These are phyloP conservation scores for Criorhina ranunculi DNA, from an alignment of 2,888 invertebrate species.

Conservation along the genomic window DNA sequence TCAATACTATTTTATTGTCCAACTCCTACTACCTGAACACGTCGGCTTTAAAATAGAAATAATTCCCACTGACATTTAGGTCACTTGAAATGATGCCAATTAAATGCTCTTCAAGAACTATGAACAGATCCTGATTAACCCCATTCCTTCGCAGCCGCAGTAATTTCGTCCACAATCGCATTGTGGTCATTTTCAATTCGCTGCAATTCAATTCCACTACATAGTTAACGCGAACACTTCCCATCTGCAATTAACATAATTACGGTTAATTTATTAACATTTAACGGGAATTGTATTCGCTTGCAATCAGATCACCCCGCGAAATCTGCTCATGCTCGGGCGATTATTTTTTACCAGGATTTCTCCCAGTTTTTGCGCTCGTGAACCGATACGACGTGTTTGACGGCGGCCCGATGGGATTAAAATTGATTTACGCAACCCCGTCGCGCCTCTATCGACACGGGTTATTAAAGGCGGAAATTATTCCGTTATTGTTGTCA, in stretches of 20 bases:
- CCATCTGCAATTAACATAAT: conserved; percentile 72
- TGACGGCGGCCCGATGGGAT: conserved; percentile 49
- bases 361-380: conserved; percentile 11
- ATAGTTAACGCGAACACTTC: conserved; percentile 35
- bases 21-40: no score
- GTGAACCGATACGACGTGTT: conserved; percentile 48
- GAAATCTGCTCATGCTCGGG: conserved; percentile 42
- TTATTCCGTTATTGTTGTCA: conserved; percentile 57
- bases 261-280: conserved; percentile 75
- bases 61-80: conserved; percentile 15
- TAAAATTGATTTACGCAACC: conserved; percentile 59
- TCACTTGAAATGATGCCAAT: conserved; percentile 51
- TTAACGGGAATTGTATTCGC: conserved; percentile 67
- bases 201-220: conserved; percentile 44
- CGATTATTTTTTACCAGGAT: conserved; percentile 49
- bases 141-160: conserved; percentile 24
- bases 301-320: conserved; percentile 57
- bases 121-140: conserved; percentile 48
- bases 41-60: no score
- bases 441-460: background rate
- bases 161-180: conserved; percentile 37
- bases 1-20: no score
- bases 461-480: conserved; percentile 24
- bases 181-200: conserved; percentile 55
- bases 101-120: conserved; percentile 53